Percentiles rank a stretch among this genome's conserved stretches.
Evolutionary conservation across 2,888 invertebrate genomes (phyloP).

Genomic region (Augochlorella aurata): DNA sequence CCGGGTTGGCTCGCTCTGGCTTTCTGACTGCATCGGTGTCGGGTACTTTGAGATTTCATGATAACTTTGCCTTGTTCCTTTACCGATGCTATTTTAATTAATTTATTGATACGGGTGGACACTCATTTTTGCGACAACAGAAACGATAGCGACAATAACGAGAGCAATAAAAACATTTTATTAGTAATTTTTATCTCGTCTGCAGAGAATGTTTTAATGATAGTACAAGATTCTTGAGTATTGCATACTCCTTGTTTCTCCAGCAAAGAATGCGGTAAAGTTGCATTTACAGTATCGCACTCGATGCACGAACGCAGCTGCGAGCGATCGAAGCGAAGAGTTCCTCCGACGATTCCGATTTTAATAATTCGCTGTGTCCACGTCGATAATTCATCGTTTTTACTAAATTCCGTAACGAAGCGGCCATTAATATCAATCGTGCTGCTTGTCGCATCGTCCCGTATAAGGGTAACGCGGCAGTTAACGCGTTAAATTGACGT

Average conservation of each 20-base stretch:
- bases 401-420: background rate
- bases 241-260: too few relatives aligned
- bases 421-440: conserved; percentile 4
- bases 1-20: too few relatives aligned
- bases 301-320: background rate
- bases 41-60: background rate
- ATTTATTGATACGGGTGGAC: too few relatives aligned
- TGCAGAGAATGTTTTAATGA: too few relatives aligned
- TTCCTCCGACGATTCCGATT: background rate
- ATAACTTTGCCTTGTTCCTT: background rate
- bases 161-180: too few relatives aligned
- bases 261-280: too few relatives aligned
- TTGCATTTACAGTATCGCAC: too few relatives aligned
- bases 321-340: background rate
- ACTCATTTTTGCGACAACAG: too few relatives aligned
- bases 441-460: conserved; percentile 3
- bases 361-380: background rate
- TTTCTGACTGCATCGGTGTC: background rate
- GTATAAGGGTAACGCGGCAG: conserved; percentile 26
- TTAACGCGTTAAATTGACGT: conserved; percentile 13
- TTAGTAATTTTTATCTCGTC: too few relatives aligned
- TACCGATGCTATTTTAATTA: too few relatives aligned
- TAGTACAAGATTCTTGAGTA: too few relatives aligned
- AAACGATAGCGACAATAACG: too few relatives aligned
- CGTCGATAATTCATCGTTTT: background rate